Evolutionary conservation across 2,888 invertebrate species (phyloP).

Genomic region (Drosophila infuscata): DNA sequence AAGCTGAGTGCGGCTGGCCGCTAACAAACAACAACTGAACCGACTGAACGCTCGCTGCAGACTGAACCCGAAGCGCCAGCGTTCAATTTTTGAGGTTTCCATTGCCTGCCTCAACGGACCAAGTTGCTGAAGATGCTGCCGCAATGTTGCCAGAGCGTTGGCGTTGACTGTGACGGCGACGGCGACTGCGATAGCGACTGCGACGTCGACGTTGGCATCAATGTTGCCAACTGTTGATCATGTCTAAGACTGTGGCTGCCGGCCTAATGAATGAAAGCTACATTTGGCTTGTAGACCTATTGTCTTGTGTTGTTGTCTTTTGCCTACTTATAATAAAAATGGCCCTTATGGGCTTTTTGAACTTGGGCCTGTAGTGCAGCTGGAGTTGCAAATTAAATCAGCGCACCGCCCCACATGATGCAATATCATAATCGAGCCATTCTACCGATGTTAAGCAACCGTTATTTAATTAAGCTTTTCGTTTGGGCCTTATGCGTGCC

Average conservation of each 20-base stretch:
- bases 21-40: conserved; percentile 71
- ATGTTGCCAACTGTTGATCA: conserved; percentile 67
- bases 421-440: conserved; percentile 51
- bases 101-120: conserved; percentile 53
- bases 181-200: conserved; percentile 5
- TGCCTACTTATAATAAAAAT: conserved; percentile 33
- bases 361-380: conserved; percentile 66
- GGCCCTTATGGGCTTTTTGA: conserved; percentile 67
- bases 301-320: conserved; percentile 14
- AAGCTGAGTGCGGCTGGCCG: conserved; percentile 59
- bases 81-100: conserved; percentile 66
- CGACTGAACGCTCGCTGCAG: conserved; percentile 81
- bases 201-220: conserved; percentile 47
- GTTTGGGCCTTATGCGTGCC: conserved; percentile 51
- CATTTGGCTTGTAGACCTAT: conserved; percentile 23
- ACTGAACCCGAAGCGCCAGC: conserved; percentile 69
- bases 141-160: conserved; percentile 63
- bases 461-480: conserved; percentile 53
- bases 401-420: conserved; percentile 44
- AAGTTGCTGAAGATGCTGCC: conserved; percentile 62
- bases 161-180: conserved; percentile 16
- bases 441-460: conserved; percentile 40
- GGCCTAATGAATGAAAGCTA: conserved; percentile 73
- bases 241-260: conserved; percentile 40
- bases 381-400: conserved; percentile 52